Conservation (phyloP, 2,888 invertebrate genomes). For the Uropetala carovei region DNA sequence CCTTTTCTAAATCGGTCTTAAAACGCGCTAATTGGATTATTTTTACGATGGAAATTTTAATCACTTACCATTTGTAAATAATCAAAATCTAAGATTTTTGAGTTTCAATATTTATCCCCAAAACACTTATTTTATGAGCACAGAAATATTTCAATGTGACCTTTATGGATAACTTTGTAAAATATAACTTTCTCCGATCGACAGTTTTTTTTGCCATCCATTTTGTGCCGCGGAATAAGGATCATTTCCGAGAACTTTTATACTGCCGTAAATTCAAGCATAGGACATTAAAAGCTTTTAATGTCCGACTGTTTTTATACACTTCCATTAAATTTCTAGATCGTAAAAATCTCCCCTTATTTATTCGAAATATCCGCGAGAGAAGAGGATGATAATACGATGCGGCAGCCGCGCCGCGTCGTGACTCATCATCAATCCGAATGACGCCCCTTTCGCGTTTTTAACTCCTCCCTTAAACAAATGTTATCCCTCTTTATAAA, state of each 20-base stretch:
- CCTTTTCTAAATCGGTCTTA: too few species aligned
- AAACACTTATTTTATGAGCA: too few species aligned
- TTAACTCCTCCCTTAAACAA: conserved; percentile 4
- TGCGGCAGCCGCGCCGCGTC: background rate
- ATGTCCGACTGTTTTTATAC: background rate
- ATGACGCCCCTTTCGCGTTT: background rate
- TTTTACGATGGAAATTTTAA: too few species aligned
- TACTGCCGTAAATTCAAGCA: background rate
- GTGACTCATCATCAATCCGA: background rate
- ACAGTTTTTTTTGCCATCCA: background rate
- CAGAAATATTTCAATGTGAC: too few species aligned
- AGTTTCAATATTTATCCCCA: too few species aligned
- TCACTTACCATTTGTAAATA: too few species aligned
- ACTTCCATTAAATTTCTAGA: background rate
- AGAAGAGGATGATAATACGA: background rate
- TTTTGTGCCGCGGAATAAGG: background rate
- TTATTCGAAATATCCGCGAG: background rate
- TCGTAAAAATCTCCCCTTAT: background rate
- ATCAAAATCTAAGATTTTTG: too few species aligned
- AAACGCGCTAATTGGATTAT: too few species aligned
- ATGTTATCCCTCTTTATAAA: conserved; percentile 27
- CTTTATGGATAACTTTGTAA: too few species aligned
- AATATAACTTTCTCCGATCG: too few species aligned
- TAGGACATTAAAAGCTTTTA: background rate
- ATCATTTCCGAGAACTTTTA: background rate